phyloP scores from a whole-genome alignment of 2,888 invertebrate species.

The Rhagophthalmus giganteus region DNA sequence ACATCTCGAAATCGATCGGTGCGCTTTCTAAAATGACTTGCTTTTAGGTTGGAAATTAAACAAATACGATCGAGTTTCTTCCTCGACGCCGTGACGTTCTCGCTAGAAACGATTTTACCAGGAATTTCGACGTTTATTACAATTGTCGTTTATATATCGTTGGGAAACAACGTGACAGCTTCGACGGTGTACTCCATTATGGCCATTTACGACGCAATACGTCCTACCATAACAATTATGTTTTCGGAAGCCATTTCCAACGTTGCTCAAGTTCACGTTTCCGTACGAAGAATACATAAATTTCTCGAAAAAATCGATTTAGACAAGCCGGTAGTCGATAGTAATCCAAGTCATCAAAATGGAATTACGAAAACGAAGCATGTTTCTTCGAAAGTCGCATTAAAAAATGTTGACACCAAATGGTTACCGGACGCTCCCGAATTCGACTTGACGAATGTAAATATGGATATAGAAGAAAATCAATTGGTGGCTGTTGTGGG shows the following conservation, averaged over 20 bases:
- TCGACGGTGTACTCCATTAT: slow-evolving; percentile 87
- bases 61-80: slow-evolving; percentile 74
- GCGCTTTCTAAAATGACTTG: background rate
- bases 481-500: slow-evolving; percentile 63
- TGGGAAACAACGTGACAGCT: slow-evolving; percentile 74
- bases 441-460: slow-evolving; percentile 37
- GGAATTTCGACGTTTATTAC: slow-evolving; percentile 86
- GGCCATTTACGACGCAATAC: slow-evolving; percentile 85
- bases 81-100: slow-evolving; percentile 74
- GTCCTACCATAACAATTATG: slow-evolving; percentile 89
- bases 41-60: slow-evolving; percentile 68
- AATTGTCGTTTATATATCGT: slow-evolving; percentile 73
- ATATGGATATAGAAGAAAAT: slow-evolving; percentile 37
- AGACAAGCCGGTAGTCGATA: slow-evolving; percentile 2
- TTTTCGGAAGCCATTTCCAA: slow-evolving; percentile 85
- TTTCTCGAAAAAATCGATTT: slow-evolving; percentile 59
- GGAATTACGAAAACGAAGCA: background rate
- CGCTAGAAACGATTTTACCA: slow-evolving; percentile 86
- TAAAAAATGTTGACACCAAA: slow-evolving; percentile 54
- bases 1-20: no score
- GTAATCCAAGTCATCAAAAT: background rate
- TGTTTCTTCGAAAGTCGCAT: slow-evolving; percentile 57
- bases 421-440: slow-evolving; percentile 22
- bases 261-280: slow-evolving; percentile 77
- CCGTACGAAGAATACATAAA: slow-evolving; percentile 69